Conservation (phyloP, 2,797 vertebrate genomes). For the Galaxias olidus region DNA sequence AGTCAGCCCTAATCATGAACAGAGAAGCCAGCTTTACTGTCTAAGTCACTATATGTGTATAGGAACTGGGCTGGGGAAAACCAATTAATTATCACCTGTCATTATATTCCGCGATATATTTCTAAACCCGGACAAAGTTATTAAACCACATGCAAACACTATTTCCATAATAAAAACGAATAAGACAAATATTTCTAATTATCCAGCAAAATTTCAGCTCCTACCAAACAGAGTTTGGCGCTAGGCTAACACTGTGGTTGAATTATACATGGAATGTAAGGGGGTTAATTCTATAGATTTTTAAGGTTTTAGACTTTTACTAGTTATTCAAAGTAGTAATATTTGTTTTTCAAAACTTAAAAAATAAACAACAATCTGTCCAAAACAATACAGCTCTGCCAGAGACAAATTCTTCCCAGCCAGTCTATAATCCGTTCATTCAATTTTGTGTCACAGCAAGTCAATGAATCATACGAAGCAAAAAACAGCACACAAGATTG, state of each 20-base stretch:
- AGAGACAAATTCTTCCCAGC: not conserved
- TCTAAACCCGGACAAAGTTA: too few species aligned
- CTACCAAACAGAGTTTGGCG: slow-evolving; percentile 12
- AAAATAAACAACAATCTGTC: not conserved
- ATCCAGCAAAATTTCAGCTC: slow-evolving; percentile 1
- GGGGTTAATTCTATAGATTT: slow-evolving; percentile 17
- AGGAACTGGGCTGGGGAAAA: too few species aligned
- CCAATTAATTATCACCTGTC: not conserved
- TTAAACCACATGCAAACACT: too few species aligned
- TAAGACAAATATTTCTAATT: too few species aligned
- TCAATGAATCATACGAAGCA: too few species aligned
- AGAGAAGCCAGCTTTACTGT: not conserved
- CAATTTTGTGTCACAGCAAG: not conserved
- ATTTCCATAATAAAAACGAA: too few species aligned
- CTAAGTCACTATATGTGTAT: not conserved
- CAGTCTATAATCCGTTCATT: slow-evolving; percentile 6
- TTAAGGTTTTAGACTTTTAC: not conserved
- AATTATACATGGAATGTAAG: slow-evolving; percentile 54
- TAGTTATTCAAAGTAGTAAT: too few species aligned
- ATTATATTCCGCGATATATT: too few species aligned
- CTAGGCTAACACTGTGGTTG: slow-evolving; percentile 15
- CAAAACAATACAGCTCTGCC: slow-evolving; percentile 1
- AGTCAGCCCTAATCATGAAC: slow-evolving; percentile 8
- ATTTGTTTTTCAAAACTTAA: slow-evolving; percentile 1
- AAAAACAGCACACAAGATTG: too few species aligned